Percentiles rank a stretch among this genome's conserved stretches.
These are phyloP conservation scores for Ciconia nigra DNA, from an alignment of 2,797 vertebrate species.

Conservation along the genomic window DNA sequence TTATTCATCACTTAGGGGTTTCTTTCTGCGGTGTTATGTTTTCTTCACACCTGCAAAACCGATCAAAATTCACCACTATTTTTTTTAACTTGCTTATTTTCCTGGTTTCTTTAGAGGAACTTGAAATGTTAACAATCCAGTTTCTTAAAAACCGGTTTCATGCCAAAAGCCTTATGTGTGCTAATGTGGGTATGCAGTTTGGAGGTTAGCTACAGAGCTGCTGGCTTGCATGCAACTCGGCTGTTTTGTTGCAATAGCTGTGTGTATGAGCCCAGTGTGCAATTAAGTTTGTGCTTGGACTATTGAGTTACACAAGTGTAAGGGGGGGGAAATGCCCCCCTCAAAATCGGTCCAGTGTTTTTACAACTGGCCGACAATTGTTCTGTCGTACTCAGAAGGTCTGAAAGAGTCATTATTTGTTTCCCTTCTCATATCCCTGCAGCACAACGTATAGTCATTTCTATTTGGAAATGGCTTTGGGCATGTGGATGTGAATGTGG, in stretches of 20 bases:
- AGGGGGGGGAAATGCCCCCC: too few relatives aligned
- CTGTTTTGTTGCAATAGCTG: neutral
- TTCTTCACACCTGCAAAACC: neutral
- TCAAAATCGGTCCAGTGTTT: neutral
- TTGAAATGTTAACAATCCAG: neutral
- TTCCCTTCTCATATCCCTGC: neutral
- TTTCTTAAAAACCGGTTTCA: neutral
- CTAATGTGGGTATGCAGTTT: neutral
- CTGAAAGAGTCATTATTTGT: neutral
- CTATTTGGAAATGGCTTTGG: neutral
- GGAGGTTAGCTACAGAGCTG: neutral
- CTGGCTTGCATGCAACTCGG: neutral
- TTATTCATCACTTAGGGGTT: neutral
- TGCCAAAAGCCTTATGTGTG: neutral
- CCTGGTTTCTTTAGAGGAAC: neutral
- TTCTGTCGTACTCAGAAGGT: neutral
- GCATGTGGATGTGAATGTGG: neutral
- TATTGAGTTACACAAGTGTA: neutral
- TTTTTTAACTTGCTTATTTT: neutral
- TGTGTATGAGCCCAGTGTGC: neutral
- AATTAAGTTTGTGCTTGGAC: neutral
- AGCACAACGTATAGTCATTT: neutral
- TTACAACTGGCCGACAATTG: neutral
- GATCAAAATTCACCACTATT: neutral
- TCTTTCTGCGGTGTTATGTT: neutral